A percentile compares a stretch with the other conserved stretches of the same genome.
phyloP scores from a whole-genome alignment of 2,797 vertebrate genomes.

The Champsocephalus esox region DNA sequence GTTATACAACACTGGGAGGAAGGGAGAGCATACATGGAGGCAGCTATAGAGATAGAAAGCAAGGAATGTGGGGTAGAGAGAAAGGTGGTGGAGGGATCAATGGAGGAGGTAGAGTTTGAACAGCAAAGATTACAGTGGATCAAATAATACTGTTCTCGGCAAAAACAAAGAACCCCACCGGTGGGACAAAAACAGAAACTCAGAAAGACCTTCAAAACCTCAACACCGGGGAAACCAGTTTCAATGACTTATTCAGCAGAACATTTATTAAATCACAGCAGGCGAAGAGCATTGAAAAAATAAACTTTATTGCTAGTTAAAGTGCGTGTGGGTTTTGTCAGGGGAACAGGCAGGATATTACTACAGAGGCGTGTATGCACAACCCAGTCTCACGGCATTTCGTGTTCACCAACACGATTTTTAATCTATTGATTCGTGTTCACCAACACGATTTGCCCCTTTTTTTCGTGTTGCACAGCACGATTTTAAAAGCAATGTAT shows the following conservation, averaged over 20 bases:
- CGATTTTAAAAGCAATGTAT: too few species aligned
- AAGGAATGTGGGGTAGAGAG: constrained; percentile 1
- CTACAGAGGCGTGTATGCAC: constrained; percentile 51
- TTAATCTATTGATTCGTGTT: too few species aligned
- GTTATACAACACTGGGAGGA: not conserved
- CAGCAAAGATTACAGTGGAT: constrained; percentile 56
- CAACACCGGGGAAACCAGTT: constrained; percentile 31
- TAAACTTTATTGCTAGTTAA: constrained; percentile 35
- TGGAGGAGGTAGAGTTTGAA: constrained; percentile 43
- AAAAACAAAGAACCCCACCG: constrained; percentile 45
- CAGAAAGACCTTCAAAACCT: constrained; percentile 37
- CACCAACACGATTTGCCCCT: too few species aligned
- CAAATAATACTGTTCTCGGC: constrained; percentile 60
- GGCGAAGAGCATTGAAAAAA: constrained; percentile 15
- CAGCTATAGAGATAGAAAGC: constrained; percentile 24
- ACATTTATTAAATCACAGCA: constrained; percentile 46
- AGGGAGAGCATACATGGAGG: constrained; percentile 17
- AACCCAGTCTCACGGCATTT: too few species aligned
- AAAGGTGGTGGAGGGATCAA: constrained; percentile 22
- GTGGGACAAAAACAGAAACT: constrained; percentile 38
- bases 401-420: too few species aligned
- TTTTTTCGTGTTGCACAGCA: too few species aligned
- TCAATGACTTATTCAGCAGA: constrained; percentile 48
- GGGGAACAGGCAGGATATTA: constrained; percentile 46
- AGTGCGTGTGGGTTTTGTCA: constrained; percentile 25